These are phyloP conservation scores for Prorops nasuta DNA, from an alignment of 1,140 invertebrate genomes.

Conservation along the genomic window DNA sequence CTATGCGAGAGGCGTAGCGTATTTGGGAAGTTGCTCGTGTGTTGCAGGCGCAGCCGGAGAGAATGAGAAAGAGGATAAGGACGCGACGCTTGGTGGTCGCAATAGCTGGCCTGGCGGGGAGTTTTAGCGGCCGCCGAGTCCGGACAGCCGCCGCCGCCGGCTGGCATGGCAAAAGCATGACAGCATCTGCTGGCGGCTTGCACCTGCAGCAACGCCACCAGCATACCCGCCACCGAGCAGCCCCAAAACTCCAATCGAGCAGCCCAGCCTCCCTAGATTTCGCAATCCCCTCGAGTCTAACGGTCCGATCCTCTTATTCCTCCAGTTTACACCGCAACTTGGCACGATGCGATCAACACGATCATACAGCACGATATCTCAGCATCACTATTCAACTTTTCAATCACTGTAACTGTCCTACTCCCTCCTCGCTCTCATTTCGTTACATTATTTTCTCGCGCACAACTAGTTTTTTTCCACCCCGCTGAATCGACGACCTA, in stretches of 20 bases:
- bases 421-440: no score
- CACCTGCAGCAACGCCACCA: slow-evolving; percentile 37
- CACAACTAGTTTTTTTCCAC: no score
- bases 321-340: no score
- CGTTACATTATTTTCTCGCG: no score
- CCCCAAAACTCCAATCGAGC: no score
- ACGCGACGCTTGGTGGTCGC: slow-evolving; percentile 17
- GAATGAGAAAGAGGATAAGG: slow-evolving; percentile 28
- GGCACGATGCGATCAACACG: slow-evolving; percentile 24
- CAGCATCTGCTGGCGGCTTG: slow-evolving; percentile 49
- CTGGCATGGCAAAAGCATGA: slow-evolving; percentile 53
- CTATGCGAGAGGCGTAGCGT: slow-evolving; percentile 58
- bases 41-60: slow-evolving; percentile 17
- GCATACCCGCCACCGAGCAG: slow-evolving; percentile 34
- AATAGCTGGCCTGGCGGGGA: slow-evolving; percentile 2
- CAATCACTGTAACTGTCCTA: no score
- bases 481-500: no score
- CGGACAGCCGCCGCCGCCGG: slow-evolving; percentile 41
- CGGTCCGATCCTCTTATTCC: no score
- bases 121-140: slow-evolving; percentile 22
- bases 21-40: slow-evolving; percentile 30
- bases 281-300: no score
- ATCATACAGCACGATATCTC: slow-evolving; percentile 6
- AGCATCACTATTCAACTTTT: no score
- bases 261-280: no score